Conservation (phyloP, 2,797 vertebrate species). For the Hydrocynus forskahlii region DNA sequence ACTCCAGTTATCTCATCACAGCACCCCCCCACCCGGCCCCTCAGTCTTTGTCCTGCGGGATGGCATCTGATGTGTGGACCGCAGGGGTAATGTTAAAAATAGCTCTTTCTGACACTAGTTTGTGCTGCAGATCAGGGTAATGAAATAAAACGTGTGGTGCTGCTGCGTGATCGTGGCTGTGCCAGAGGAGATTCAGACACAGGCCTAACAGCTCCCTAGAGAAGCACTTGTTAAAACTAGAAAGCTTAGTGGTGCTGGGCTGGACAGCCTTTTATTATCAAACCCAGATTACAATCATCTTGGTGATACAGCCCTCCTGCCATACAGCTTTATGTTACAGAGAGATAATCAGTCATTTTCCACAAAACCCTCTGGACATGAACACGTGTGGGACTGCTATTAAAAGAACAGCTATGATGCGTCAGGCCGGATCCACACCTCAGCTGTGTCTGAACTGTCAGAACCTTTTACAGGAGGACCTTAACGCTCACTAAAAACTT, state of each 20-base stretch:
- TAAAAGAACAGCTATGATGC: not conserved
- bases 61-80: conserved; percentile 33
- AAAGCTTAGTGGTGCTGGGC: not conserved
- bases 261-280: not conserved
- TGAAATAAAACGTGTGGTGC: conserved; percentile 5
- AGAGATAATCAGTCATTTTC: not conserved
- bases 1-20: too few species aligned
- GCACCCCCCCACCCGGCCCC: too few species aligned
- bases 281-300: not conserved
- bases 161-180: not conserved
- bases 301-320: not conserved
- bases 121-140: conserved; percentile 32
- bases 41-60: conserved; percentile 35
- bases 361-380: not conserved
- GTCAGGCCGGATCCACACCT: not conserved
- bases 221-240: not conserved
- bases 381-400: not conserved
- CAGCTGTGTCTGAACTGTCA: not conserved
- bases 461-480: too few species aligned
- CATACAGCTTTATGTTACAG: not conserved
- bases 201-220: not conserved
- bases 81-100: conserved; percentile 44
- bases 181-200: not conserved
- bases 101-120: conserved; percentile 43
- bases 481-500: too few species aligned